Percentiles rank a stretch among this genome's conserved stretches.
These are phyloP conservation scores for Acridotheres tristis DNA, from an alignment of 2,797 vertebrate genomes.

Conservation along the genomic window DNA sequence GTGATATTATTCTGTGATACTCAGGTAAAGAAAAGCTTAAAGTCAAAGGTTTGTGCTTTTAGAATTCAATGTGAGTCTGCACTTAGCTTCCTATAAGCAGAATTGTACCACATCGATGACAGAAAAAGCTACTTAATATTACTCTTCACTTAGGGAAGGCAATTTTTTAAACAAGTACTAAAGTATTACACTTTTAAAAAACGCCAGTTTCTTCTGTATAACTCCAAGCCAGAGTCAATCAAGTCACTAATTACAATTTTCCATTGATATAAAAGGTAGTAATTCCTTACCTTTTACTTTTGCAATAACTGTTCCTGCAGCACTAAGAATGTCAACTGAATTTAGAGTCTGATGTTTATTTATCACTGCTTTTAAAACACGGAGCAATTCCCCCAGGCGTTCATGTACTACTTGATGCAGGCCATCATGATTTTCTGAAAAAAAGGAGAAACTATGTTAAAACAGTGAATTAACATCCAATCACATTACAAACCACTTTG, in stretches of 20 bases:
- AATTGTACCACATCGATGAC: not conserved
- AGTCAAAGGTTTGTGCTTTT: not conserved
- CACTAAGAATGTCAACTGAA: constrained; percentile 93
- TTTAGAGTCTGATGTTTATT: constrained; percentile 93
- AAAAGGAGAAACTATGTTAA: not conserved
- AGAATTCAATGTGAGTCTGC: not conserved
- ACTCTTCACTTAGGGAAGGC: not conserved
- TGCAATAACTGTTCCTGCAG: constrained; percentile 90
- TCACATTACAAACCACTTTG: not conserved
- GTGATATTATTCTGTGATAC: not conserved
- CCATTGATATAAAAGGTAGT: not conserved
- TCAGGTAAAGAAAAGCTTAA: not conserved
- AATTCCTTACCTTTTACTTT: constrained; percentile 93
- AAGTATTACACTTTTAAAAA: not conserved
- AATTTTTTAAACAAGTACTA: not conserved
- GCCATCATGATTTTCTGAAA: constrained; percentile 86
- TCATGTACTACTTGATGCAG: constrained; percentile 91
- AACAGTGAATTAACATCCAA: not conserved
- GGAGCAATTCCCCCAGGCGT: constrained; percentile 90
- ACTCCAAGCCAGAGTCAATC: not conserved
- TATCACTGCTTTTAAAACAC: constrained; percentile 90
- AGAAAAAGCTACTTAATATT: not conserved
- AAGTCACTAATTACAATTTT: not conserved
- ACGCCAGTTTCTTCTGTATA: not conserved
- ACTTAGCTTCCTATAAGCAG: not conserved